Percentiles rank a stretch among this genome's conserved stretches.
Conservation (phyloP, 2,113 vertebrate genomes). For the Alexandromys fortis region DNA sequence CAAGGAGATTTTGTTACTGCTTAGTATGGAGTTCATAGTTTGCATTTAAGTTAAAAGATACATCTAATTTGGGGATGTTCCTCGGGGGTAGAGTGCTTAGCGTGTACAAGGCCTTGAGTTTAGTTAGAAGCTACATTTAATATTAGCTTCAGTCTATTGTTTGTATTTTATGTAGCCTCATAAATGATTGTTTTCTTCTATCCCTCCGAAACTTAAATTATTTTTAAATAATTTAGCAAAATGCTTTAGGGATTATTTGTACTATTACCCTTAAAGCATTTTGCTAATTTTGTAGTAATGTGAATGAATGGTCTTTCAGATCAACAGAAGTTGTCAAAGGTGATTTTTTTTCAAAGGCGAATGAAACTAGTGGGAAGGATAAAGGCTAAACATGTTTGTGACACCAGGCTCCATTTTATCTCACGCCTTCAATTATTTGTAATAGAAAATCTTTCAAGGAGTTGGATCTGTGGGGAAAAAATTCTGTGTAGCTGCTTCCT, state of each 20-base stretch:
- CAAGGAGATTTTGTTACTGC: neutral
- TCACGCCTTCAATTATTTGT: neutral
- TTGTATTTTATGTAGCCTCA: neutral
- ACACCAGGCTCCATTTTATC: neutral
- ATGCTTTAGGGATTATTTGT: too few relatives aligned
- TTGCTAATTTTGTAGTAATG: neutral
- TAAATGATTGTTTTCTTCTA: neutral
- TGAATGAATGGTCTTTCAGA: neutral
- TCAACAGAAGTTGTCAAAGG: neutral
- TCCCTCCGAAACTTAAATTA: neutral
- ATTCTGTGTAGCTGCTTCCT: neutral
- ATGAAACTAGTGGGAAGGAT: neutral
- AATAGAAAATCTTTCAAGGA: neutral
- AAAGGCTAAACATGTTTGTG: too few relatives aligned
- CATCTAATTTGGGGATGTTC: neutral
- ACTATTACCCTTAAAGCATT: neutral
- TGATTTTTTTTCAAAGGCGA: neutral
- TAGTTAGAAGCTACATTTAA: neutral
- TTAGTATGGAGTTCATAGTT: neutral
- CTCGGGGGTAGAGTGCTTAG: neutral
- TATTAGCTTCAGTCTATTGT: neutral
- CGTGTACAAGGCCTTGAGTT: neutral
- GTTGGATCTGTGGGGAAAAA: neutral
- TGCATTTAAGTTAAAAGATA: neutral
- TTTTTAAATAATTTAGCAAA: neutral